A percentile compares a stretch with the other conserved stretches of the same genome.
Evolutionary conservation across 2,888 invertebrate genomes (phyloP).

Genomic region (Apamea epomidion): DNA sequence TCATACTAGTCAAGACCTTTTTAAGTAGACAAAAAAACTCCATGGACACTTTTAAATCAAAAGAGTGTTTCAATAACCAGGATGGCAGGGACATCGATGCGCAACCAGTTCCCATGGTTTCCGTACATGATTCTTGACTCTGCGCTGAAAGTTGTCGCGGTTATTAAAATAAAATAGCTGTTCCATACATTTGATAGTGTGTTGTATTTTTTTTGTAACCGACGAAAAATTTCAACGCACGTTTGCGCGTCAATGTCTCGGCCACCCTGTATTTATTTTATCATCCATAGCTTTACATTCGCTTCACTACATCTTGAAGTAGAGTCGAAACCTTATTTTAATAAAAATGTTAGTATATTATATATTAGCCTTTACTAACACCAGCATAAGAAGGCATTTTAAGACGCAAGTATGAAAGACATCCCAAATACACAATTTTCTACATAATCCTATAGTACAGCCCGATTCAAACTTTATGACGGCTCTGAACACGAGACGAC

Average conservation of each 20-base stretch:
- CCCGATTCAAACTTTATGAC: not conserved
- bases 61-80: too few relatives aligned
- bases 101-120: too few relatives aligned
- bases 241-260: not conserved
- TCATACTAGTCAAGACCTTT: not conserved
- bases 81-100: too few relatives aligned
- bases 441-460: not conserved
- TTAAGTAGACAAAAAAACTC: too few relatives aligned
- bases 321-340: not conserved
- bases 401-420: not conserved
- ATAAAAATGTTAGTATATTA: constrained; percentile 27
- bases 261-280: not conserved
- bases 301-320: constrained; percentile 33
- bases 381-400: not conserved
- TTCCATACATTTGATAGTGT: too few relatives aligned
- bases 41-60: too few relatives aligned
- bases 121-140: too few relatives aligned
- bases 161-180: too few relatives aligned
- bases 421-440: constrained; percentile 3
- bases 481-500: not conserved
- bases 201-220: not conserved
- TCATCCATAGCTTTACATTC: not conserved
- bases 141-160: too few relatives aligned
- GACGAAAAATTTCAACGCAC: not conserved
- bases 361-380: not conserved